Conservation (phyloP, 2,888 invertebrate genomes). For the Drosophila flavopinicola region DNA sequence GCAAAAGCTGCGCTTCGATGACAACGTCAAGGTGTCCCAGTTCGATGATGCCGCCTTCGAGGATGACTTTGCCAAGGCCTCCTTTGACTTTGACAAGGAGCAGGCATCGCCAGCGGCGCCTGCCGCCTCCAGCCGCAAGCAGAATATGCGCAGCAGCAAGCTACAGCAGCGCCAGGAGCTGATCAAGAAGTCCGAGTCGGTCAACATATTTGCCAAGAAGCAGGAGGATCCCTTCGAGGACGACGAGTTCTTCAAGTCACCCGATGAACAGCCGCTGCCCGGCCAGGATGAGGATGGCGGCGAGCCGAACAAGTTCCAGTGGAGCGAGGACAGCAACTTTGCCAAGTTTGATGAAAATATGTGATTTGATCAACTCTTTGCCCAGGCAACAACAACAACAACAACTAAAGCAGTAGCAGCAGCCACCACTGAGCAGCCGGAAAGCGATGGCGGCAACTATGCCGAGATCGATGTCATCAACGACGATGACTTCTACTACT, state of each 20-base stretch:
- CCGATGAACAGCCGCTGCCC: constrained; percentile 47
- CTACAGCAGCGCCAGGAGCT: constrained; percentile 86
- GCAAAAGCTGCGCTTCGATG: constrained; percentile 87
- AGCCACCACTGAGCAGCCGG: constrained; percentile 11
- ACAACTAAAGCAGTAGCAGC: not conserved
- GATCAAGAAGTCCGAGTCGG: constrained; percentile 94
- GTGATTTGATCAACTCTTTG: constrained; percentile 84
- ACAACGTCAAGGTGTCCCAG: constrained; percentile 87
- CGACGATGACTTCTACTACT: constrained; percentile 73
- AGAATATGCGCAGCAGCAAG: constrained; percentile 82
- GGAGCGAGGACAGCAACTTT: constrained; percentile 83
- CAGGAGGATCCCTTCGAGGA: constrained; percentile 96
- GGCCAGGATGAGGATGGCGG: constrained; percentile 29
- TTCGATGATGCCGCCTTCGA: constrained; percentile 84
- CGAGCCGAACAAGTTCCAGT: constrained; percentile 74
- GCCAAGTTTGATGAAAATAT: constrained; percentile 85
- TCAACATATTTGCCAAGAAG: constrained; percentile 94
- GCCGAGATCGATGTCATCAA: constrained; percentile 81
- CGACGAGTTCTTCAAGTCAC: constrained; percentile 91
- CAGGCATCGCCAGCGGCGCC: constrained; percentile 50
- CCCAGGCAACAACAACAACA: constrained; percentile 52
- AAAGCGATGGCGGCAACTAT: constrained; percentile 61
- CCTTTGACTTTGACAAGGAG: constrained; percentile 84
- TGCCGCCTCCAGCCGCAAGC: constrained; percentile 65
- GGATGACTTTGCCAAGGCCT: constrained; percentile 86